Evolutionary conservation across 2,797 vertebrate species (phyloP).

Genomic region (Calcarius lapponicus): DNA sequence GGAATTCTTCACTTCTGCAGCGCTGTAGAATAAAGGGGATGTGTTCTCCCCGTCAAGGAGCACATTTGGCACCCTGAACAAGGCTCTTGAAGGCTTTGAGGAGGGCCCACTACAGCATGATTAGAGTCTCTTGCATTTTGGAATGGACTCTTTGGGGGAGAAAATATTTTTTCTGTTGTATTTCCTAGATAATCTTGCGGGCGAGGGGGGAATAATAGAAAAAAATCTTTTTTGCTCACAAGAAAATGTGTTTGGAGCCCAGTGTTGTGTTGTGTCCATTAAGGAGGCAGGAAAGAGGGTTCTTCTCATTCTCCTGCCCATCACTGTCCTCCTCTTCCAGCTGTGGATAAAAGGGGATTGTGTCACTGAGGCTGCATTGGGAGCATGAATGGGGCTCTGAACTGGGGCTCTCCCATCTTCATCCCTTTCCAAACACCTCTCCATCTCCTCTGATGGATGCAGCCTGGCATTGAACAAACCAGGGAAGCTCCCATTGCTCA

Average conservation of each 20-base stretch:
- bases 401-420: not conserved
- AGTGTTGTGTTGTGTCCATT: too few species aligned
- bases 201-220: not conserved
- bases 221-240: not conserved
- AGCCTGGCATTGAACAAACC: not conserved
- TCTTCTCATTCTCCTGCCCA: not conserved
- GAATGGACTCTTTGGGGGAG: not conserved
- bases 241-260: not conserved
- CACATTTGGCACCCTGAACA: not conserved
- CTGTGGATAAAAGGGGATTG: not conserved
- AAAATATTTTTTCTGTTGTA: not conserved
- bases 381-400: not conserved
- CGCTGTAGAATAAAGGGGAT: not conserved
- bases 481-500: not conserved
- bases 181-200: not conserved
- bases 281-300: not conserved
- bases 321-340: not conserved
- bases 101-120: not conserved
- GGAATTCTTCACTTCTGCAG: slow-evolving; percentile 18
- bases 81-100: not conserved
- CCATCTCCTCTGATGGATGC: not conserved
- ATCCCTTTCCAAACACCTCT: not conserved
- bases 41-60: not conserved
- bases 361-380: not conserved
- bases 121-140: not conserved